These are phyloP conservation scores for Latrodectus geometricus DNA, from an alignment of 1,140 invertebrate species.

Conservation along the genomic window DNA sequence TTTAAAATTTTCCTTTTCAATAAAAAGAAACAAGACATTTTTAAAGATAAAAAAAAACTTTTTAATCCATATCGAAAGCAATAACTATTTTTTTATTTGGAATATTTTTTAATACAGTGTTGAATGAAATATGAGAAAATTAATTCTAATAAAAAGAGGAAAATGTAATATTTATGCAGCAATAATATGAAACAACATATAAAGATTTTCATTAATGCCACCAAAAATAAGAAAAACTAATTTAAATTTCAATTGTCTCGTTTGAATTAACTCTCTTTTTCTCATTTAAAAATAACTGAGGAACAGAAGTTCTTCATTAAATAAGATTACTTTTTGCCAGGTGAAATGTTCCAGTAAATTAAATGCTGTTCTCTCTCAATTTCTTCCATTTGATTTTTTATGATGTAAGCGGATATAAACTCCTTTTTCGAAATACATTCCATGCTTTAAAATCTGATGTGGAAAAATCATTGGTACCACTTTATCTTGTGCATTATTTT, in stretches of 20 bases:
- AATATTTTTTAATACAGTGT: no score
- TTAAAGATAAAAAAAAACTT: no score
- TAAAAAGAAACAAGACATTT: no score
- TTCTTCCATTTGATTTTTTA: not conserved
- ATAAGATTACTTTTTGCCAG: not conserved
- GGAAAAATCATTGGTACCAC: not conserved
- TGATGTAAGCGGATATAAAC: not conserved
- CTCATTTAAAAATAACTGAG: not conserved
- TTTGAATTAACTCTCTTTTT: not conserved
- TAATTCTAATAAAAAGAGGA: no score
- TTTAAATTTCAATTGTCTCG: not conserved
- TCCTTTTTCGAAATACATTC: not conserved
- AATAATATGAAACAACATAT: not conserved
- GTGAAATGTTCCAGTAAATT: not conserved
- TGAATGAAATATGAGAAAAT: no score
- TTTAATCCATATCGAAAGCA: no score
- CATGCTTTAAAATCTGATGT: not conserved
- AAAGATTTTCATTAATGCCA: not conserved
- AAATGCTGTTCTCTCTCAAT: not conserved
- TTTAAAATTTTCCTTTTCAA: no score
- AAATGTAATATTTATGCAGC: not conserved
- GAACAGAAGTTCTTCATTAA: not conserved
- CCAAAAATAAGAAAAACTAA: not conserved
- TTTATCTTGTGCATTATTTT: slow-evolving; percentile 44
- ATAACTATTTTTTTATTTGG: no score